phyloP scores from a whole-genome alignment of 1,140 invertebrate species.

The Drosophila elegans region DNA sequence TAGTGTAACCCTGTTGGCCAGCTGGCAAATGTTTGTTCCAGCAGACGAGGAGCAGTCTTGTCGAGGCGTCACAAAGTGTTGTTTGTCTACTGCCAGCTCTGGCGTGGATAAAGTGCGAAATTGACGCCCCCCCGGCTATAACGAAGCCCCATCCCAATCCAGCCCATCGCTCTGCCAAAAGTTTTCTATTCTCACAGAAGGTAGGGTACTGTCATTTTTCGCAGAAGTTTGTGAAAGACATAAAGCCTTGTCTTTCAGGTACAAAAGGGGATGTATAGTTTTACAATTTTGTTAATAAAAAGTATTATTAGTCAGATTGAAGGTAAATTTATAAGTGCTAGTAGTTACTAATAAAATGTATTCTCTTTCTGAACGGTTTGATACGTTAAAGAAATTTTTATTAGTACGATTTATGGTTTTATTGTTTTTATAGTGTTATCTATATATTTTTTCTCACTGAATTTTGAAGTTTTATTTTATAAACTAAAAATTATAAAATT shows the following conservation, averaged over 20 bases:
- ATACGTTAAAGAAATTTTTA: too few species aligned
- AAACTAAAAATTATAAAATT: too few species aligned
- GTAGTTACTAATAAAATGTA: too few species aligned
- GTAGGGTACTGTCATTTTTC: neutral
- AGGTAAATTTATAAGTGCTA: too few species aligned
- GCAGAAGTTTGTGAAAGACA: slow-evolving; percentile 16
- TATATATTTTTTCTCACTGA: too few species aligned
- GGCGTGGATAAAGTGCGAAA: slow-evolving; percentile 66
- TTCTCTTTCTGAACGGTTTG: too few species aligned
- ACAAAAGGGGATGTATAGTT: neutral
- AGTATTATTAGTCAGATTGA: too few species aligned
- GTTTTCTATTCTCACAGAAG: slow-evolving; percentile 1
- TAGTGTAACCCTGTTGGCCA: slow-evolving; percentile 38
- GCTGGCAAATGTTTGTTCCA: slow-evolving; percentile 62
- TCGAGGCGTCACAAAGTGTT: slow-evolving; percentile 45
- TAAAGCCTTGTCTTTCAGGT: neutral
- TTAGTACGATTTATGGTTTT: too few species aligned
- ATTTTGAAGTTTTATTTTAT: too few species aligned
- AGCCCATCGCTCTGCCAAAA: slow-evolving; percentile 8
- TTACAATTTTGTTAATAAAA: neutral
- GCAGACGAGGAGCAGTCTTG: slow-evolving; percentile 43
- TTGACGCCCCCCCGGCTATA: slow-evolving; percentile 55
- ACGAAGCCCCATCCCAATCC: neutral
- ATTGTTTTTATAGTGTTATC: too few species aligned
- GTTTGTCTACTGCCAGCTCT: slow-evolving; percentile 39